A percentile compares a stretch with the other conserved stretches of the same genome.
Evolutionary conservation across 2,888 invertebrate genomes (phyloP).

Genomic region (Caradrina clavipalpis): DNA sequence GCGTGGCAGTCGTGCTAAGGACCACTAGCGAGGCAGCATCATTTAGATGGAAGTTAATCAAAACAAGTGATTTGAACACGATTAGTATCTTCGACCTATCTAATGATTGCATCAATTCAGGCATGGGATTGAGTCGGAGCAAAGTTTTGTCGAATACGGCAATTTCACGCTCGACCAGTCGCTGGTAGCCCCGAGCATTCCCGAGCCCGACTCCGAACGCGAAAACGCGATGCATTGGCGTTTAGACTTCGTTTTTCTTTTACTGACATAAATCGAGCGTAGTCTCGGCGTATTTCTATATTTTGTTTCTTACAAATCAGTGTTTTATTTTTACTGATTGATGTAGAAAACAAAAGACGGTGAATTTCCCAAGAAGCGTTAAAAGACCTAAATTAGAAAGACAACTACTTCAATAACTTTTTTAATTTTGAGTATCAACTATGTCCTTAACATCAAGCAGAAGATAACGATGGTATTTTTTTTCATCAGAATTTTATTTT

Average conservation of each 20-base stretch:
- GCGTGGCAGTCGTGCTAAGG: too few relatives aligned
- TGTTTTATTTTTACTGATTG: not conserved
- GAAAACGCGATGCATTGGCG: constrained; percentile 44
- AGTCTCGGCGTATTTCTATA: not conserved
- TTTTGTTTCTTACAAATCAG: not conserved
- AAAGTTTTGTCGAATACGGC: constrained; percentile 60
- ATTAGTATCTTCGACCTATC: constrained; percentile 51
- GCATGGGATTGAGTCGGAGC: constrained; percentile 61
- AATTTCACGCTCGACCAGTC: constrained; percentile 60
- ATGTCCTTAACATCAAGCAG: not conserved
- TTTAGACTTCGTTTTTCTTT: constrained; percentile 36
- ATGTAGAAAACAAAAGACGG: not conserved
- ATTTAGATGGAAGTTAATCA: constrained; percentile 45
- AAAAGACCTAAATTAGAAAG: not conserved
- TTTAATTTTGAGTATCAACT: not conserved
- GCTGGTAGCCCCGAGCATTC: constrained; percentile 15
- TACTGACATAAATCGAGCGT: constrained; percentile 8
- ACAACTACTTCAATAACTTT: too few relatives aligned
- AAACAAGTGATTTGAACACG: constrained; percentile 53
- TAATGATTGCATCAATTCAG: constrained; percentile 62
- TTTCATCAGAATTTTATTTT: too few relatives aligned
- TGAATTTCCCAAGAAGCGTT: not conserved
- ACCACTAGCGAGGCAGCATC: too few relatives aligned
- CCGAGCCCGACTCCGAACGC: constrained; percentile 12
- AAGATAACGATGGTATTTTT: not conserved